phyloP scores from a whole-genome alignment of 2,113 vertebrate genomes.

The Salvelinus namaycush region DNA sequence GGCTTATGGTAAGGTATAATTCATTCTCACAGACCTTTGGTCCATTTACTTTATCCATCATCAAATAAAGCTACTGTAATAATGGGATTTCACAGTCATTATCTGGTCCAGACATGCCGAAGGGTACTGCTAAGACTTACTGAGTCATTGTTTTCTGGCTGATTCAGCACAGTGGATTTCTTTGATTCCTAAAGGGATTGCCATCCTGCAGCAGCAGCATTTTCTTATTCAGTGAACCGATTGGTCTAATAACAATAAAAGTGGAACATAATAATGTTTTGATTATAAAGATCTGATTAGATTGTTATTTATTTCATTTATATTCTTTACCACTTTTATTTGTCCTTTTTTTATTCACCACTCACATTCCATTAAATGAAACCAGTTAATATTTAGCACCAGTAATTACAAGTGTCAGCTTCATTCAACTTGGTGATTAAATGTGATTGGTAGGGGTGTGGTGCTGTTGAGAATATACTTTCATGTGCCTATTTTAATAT shows the following conservation, averaged over 20 bases:
- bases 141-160: constrained; percentile 8
- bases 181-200: constrained; percentile 2
- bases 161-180: background rate
- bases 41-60: background rate
- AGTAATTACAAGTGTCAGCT: no score
- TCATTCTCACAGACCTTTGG: background rate
- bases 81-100: constrained; percentile 17
- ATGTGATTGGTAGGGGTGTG: no score
- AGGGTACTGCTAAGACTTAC: background rate
- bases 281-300: no score
- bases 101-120: constrained; percentile 7
- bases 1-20: background rate
- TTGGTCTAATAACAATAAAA: no score
- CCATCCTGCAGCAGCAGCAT: background rate
- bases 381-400: no score
- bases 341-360: no score
- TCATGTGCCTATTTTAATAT: background rate
- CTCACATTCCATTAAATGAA: no score
- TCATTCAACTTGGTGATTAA: no score
- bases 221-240: no score
- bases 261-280: no score
- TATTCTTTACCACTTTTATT: no score
- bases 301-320: no score
- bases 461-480: background rate
- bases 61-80: constrained; percentile 2